phyloP scores from a whole-genome alignment of 2,888 invertebrate genomes.

The Carterocephalus palaemon region DNA sequence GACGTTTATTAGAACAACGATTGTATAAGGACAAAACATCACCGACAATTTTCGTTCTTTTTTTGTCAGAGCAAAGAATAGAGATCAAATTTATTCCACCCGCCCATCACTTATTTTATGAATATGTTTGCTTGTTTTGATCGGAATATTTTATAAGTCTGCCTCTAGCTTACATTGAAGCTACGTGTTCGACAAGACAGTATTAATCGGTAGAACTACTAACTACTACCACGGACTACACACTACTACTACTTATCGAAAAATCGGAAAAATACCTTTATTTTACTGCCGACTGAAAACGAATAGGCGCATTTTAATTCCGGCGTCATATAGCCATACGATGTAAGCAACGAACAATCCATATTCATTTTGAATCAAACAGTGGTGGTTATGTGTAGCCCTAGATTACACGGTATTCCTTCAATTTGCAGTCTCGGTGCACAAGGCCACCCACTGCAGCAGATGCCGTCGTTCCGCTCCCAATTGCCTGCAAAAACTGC shows the following conservation, averaged over 20 bases:
- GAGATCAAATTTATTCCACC: constrained; percentile 13
- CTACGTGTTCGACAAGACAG: too few relatives aligned
- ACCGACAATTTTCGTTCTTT: constrained; percentile 8
- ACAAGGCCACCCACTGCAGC: constrained; percentile 55
- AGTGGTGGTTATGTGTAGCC: not conserved
- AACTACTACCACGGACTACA: too few relatives aligned
- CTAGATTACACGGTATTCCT: constrained; percentile 22
- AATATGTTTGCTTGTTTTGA: not conserved
- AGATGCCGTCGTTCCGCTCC: constrained; percentile 53
- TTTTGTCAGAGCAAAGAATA: constrained; percentile 5
- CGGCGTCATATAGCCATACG: too few relatives aligned
- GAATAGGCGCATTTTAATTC: too few relatives aligned
- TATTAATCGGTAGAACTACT: too few relatives aligned
- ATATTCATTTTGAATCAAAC: constrained; percentile 7
- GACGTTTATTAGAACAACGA: constrained; percentile 67
- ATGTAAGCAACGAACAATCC: too few relatives aligned
- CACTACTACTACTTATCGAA: too few relatives aligned
- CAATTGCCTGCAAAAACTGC: constrained; percentile 76
- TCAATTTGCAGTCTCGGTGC: constrained; percentile 19
- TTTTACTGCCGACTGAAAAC: too few relatives aligned
- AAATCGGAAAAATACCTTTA: too few relatives aligned
- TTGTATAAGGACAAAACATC: constrained; percentile 40
- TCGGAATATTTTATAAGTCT: not conserved
- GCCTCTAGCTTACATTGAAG: not conserved
- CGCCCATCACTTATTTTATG: not conserved